phyloP scores from a whole-genome alignment of 1,140 invertebrate species.

The Ips nitidus region DNA sequence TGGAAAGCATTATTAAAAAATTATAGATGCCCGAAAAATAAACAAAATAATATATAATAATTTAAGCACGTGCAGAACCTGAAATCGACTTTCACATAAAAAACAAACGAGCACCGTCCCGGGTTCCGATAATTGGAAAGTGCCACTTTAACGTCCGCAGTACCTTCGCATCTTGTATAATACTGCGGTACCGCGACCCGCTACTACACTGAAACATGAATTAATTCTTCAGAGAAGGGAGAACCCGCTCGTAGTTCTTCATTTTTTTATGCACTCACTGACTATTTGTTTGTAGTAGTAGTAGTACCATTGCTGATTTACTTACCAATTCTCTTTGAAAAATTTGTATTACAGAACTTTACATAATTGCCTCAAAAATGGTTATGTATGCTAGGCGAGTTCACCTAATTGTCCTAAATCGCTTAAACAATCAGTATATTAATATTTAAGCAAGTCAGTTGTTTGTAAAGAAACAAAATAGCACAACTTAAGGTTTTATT shows the following conservation, averaged over 20 bases:
- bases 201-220: conserved; percentile 3
- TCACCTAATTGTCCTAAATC: too few relatives aligned
- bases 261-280: neutral
- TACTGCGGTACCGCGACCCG: conserved; percentile 5
- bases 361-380: too few relatives aligned
- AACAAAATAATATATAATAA: conserved; percentile 8
- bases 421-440: too few relatives aligned
- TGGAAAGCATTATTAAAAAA: conserved; percentile 10
- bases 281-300: too few relatives aligned
- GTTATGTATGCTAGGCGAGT: too few relatives aligned
- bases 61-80: conserved; percentile 14
- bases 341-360: too few relatives aligned
- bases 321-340: too few relatives aligned
- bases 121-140: conserved; percentile 1
- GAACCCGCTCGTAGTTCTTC: conserved; percentile 8
- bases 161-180: conserved; percentile 23
- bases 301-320: too few relatives aligned
- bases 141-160: conserved; percentile 13
- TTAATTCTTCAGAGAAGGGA: conserved; percentile 17
- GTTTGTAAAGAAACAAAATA: too few relatives aligned
- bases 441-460: too few relatives aligned
- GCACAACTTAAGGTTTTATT: too few relatives aligned
- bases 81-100: conserved; percentile 5
- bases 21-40: neutral
- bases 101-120: conserved; percentile 2